Evolutionary conservation across 2,888 invertebrate genomes (phyloP).

Genomic region (Bimastos eiseni): DNA sequence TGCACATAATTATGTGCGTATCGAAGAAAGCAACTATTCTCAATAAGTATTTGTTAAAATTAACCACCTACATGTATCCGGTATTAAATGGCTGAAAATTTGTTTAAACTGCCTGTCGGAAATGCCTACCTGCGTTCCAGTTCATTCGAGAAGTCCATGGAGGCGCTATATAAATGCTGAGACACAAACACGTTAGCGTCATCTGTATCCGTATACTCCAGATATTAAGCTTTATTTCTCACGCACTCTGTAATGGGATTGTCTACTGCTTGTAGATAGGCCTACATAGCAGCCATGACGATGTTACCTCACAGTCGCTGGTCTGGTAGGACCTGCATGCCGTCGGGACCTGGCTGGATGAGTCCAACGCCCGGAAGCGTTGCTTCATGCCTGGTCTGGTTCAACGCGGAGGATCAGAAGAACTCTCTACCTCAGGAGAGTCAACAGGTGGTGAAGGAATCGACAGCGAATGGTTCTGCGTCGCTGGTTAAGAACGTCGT

Average conservation of each 20-base stretch:
- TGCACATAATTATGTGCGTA: too few relatives aligned
- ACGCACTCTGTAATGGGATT: neutral
- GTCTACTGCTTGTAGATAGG: neutral
- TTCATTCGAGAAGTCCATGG: neutral
- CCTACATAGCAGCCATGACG: neutral
- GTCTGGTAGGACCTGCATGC: constrained; percentile 20
- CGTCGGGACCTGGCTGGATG: constrained; percentile 22
- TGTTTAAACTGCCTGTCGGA: too few relatives aligned
- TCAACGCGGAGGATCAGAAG: neutral
- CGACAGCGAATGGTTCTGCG: neutral
- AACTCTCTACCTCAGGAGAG: neutral
- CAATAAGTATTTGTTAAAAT: too few relatives aligned
- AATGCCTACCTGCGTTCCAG: neutral
- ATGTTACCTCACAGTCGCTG: constrained; percentile 26
- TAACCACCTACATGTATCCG: too few relatives aligned
- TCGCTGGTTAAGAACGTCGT: neutral
- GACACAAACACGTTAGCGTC: neutral
- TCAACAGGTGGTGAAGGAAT: neutral
- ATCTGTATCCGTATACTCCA: neutral
- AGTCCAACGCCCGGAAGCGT: constrained; percentile 20
- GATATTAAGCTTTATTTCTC: neutral
- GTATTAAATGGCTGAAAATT: too few relatives aligned
- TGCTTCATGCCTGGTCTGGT: constrained; percentile 21
- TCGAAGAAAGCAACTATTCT: too few relatives aligned
- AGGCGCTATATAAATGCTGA: neutral